A percentile compares a stretch with the other conserved stretches of the same genome.
These are phyloP conservation scores for Heteromormyrus szaboi DNA, from an alignment of 2,797 vertebrate species.

Conservation along the genomic window DNA sequence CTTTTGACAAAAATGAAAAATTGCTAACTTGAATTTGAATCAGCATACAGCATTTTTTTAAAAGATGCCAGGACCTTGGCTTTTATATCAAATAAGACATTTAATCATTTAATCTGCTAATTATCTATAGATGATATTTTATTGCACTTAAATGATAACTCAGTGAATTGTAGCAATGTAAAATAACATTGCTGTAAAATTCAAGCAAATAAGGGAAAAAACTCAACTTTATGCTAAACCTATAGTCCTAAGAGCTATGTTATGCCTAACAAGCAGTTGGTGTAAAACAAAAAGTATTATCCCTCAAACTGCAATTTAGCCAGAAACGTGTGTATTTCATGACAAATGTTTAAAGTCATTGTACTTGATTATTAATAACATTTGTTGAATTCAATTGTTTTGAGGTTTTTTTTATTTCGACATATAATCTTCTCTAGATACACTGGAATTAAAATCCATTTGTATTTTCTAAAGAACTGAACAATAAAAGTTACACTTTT, in stretches of 20 bases:
- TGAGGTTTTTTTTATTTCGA: not conserved
- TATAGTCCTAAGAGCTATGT: not conserved
- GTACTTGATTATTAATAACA: conserved; percentile 12
- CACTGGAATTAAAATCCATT: conserved; percentile 51
- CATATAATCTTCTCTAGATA: conserved; percentile 62
- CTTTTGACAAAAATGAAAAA: not conserved
- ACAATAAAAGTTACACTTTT: conserved; percentile 18
- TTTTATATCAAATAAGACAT: conserved; percentile 62
- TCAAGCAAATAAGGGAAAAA: not conserved
- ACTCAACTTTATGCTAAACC: not conserved
- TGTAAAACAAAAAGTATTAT: not conserved
- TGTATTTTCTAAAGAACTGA: conserved; percentile 65
- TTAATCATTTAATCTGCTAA: conserved; percentile 44
- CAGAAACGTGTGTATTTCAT: not conserved
- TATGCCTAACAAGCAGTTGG: not conserved
- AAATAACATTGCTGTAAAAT: not conserved
- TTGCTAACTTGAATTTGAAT: conserved; percentile 2
- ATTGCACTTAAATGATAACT: not conserved
- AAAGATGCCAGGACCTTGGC: conserved; percentile 48
- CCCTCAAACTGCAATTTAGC: not conserved
- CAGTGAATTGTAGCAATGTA: not conserved
- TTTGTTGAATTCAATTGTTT: not conserved
- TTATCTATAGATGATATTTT: conserved; percentile 65
- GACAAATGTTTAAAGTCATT: not conserved
- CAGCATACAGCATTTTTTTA: not conserved